Percentiles rank a stretch among this genome's conserved stretches.
Evolutionary conservation across 2,113 vertebrate species (phyloP).

Genomic region (Bubo blakistoni): DNA sequence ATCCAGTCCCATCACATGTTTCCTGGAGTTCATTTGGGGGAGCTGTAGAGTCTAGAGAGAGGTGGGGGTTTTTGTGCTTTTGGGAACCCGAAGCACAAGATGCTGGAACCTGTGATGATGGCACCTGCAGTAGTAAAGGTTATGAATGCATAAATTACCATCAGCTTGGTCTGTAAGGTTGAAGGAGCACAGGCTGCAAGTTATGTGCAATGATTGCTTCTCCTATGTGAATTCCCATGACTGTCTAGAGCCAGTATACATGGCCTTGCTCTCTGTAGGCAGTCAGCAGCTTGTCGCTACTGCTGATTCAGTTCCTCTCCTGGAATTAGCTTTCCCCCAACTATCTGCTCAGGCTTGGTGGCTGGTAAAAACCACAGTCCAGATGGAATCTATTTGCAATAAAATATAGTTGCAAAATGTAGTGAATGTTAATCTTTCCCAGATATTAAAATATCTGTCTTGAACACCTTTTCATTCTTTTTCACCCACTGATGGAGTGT

Average conservation of each 20-base stretch:
- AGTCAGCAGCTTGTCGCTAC: not conserved
- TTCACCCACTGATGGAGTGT: not conserved
- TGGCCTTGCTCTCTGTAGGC: not conserved
- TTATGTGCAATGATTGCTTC: not conserved
- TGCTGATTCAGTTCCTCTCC: not conserved
- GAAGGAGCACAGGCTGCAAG: not conserved
- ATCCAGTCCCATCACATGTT: not conserved
- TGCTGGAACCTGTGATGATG: no score
- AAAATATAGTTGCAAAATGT: not conserved
- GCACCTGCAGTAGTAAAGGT: no score
- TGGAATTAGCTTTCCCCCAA: not conserved
- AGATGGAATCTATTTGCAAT: not conserved
- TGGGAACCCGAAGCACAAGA: not conserved
- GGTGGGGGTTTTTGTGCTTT: accelerated
- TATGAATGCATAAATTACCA: no score
- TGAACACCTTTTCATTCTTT: not conserved
- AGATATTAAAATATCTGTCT: not conserved
- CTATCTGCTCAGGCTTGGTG: not conserved
- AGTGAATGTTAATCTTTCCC: not conserved
- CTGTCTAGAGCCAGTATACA: not conserved
- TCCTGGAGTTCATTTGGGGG: not conserved
- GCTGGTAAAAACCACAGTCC: not conserved
- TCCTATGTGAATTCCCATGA: not conserved
- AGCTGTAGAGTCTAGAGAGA: not conserved
- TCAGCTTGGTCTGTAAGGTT: no score